Percentiles rank a stretch among this genome's conserved stretches.
These are phyloP conservation scores for Epizoanthus rinbou DNA, from an alignment of 92 coral and sea anemone species.

Conservation along the genomic window DNA sequence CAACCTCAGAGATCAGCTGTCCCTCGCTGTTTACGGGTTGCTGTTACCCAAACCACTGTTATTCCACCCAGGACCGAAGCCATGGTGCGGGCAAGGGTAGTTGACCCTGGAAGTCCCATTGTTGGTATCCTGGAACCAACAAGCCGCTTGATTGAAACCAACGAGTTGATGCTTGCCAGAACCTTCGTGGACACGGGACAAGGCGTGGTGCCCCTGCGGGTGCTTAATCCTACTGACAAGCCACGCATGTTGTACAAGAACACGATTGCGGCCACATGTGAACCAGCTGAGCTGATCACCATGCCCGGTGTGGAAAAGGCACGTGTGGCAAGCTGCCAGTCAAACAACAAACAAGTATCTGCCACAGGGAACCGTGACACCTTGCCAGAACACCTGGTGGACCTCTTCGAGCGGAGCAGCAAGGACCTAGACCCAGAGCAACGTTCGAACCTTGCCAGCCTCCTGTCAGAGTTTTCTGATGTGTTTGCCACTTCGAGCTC, in stretches of 20 bases:
- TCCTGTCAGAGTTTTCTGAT: conserved; percentile 34
- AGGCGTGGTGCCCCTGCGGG: conserved; percentile 42
- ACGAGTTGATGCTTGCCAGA: conserved; percentile 54
- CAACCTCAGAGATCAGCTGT: conserved; percentile 3
- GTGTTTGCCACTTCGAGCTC: conserved; percentile 43
- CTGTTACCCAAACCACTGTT: conserved; percentile 26
- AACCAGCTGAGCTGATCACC: conserved; percentile 37
- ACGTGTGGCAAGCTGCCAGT: conserved; percentile 26
- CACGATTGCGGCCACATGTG: conserved; percentile 61
- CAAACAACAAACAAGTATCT: conserved; percentile 32
- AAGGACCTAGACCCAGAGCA: conserved; percentile 19
- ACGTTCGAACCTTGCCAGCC: conserved; percentile 20
- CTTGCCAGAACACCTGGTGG: conserved; percentile 39
- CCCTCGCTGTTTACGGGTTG: conserved; percentile 40
- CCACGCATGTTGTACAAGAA: conserved; percentile 48
- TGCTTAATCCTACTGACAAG: conserved; percentile 57
- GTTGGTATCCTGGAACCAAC: conserved; percentile 55
- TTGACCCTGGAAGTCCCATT: conserved; percentile 9
- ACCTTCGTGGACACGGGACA: conserved; percentile 46
- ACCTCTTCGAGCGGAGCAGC: conserved; percentile 45
- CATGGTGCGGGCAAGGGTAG: conserved; percentile 47
- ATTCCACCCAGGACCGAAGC: conserved; percentile 58
- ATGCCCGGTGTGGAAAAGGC: conserved; percentile 1
- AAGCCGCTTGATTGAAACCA: conserved; percentile 27
- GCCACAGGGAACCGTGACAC: conserved; percentile 10